Percentiles rank a stretch among this genome's conserved stretches.
These are phyloP conservation scores for Hesperia comma DNA, from an alignment of 2,888 invertebrate genomes.

Conservation along the genomic window DNA sequence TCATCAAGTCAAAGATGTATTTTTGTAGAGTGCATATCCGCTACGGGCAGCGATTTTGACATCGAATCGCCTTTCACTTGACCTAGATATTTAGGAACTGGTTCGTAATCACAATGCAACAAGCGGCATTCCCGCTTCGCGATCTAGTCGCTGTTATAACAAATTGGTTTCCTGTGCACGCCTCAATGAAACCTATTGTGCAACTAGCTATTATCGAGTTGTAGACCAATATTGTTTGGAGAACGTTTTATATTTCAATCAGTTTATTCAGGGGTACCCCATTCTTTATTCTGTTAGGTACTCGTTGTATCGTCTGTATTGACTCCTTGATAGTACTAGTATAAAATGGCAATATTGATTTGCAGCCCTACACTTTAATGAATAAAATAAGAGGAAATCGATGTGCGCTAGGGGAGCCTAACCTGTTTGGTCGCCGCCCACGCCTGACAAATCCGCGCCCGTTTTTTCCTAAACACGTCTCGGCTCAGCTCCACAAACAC, in stretches of 20 bases:
- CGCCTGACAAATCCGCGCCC: conserved; percentile 79
- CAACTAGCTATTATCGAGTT: conserved; percentile 26
- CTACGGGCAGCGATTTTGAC: conserved; percentile 65
- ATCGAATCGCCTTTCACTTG: conserved; percentile 80
- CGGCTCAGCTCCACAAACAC: conserved; percentile 41
- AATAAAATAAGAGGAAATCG: conserved; percentile 68
- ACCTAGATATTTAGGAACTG: conserved; percentile 81
- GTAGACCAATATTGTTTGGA: conserved; percentile 18
- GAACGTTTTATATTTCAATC: conserved; percentile 26
- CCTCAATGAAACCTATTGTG: conserved; percentile 38
- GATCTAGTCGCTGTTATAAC: conserved; percentile 50
- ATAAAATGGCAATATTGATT: conserved; percentile 37
- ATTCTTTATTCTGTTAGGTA: not conserved
- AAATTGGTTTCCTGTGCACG: conserved; percentile 51
- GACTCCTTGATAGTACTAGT: not conserved
- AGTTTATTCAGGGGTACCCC: not conserved
- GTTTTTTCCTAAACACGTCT: conserved; percentile 55
- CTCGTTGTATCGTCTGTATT: not conserved
- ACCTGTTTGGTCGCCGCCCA: conserved; percentile 79
- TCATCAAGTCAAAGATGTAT: conserved; percentile 19
- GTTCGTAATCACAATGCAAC: conserved; percentile 75
- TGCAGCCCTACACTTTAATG: conserved; percentile 67
- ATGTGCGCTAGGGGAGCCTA: conserved; percentile 68
- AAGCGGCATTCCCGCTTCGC: conserved; percentile 51
- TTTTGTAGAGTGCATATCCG: conserved; percentile 51